Percentiles rank a stretch among this genome's conserved stretches.
These are phyloP conservation scores for Arenaria interpres DNA, from an alignment of 2,113 vertebrate species.

Conservation along the genomic window DNA sequence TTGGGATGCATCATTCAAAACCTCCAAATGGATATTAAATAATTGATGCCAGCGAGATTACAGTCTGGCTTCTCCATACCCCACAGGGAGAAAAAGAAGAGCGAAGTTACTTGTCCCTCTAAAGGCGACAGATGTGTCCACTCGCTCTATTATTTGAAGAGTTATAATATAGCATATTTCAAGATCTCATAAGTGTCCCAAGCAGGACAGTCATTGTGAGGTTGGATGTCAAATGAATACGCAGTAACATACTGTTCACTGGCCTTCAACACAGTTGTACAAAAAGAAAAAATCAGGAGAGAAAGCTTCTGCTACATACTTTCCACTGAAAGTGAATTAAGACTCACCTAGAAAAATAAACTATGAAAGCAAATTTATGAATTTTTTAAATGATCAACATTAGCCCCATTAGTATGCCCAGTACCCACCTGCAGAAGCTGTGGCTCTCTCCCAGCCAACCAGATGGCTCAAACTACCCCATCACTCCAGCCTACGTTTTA, in stretches of 20 bases:
- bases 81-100: background rate
- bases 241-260: background rate
- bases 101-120: background rate
- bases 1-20: background rate
- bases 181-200: background rate
- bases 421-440: background rate
- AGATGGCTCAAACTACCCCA: background rate
- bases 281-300: background rate
- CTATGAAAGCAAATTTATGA: background rate
- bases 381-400: background rate
- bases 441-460: background rate
- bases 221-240: background rate
- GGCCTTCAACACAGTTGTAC: background rate
- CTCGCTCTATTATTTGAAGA: background rate
- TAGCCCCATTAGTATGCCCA: background rate
- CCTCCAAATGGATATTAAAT: background rate
- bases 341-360: background rate
- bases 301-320: background rate
- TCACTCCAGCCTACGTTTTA: background rate
- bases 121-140: background rate
- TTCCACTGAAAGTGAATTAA: background rate
- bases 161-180: background rate
- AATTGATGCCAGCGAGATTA: background rate
- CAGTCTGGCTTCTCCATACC: background rate
- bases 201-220: background rate